These are phyloP conservation scores for Myiozetetes cayanensis DNA, from an alignment of 2,113 vertebrate genomes.

Conservation along the genomic window DNA sequence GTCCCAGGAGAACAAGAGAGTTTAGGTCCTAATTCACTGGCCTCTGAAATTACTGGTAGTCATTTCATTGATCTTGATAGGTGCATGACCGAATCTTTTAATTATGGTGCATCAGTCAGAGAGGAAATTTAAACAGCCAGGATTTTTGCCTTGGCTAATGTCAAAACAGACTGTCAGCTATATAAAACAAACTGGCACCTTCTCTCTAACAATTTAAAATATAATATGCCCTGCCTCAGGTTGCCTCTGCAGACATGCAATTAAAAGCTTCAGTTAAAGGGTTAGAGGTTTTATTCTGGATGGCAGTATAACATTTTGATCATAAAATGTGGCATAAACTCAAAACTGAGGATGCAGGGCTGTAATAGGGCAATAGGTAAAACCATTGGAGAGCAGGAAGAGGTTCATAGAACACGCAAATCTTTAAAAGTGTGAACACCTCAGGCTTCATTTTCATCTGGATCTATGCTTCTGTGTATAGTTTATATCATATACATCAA, in stretches of 20 bases:
- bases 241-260: neutral
- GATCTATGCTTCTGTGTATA: neutral
- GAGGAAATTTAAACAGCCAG: neutral
- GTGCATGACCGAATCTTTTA: neutral
- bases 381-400: neutral
- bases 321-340: neutral
- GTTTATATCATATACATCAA: neutral
- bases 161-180: neutral
- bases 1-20: neutral
- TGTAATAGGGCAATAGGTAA: neutral
- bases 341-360: neutral
- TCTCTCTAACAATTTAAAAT: neutral
- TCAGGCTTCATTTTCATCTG: neutral
- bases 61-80: neutral
- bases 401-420: neutral
- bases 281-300: neutral
- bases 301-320: neutral
- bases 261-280: neutral
- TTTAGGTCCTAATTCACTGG: neutral
- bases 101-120: neutral
- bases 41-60: conserved; percentile 21
- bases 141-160: neutral
- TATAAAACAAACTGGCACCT: neutral
- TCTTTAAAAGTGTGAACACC: neutral
- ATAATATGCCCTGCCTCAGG: neutral